Conservation (phyloP, 2,797 vertebrate species). For the Nyctibius grandis region DNA sequence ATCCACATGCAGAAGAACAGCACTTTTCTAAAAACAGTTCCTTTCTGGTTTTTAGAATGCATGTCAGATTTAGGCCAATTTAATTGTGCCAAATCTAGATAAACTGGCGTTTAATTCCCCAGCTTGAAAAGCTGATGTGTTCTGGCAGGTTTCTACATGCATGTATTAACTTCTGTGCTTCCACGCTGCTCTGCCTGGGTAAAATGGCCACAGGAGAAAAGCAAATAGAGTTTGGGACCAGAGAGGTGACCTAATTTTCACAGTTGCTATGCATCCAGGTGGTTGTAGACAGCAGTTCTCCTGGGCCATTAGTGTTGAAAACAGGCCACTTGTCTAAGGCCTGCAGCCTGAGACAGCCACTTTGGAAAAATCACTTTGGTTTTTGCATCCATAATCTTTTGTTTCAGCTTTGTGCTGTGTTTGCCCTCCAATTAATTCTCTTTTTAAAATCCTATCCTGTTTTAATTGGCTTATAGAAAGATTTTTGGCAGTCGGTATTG, state of each 20-base stretch:
- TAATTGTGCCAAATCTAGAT: background rate
- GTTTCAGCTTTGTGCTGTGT: background rate
- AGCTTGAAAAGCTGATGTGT: background rate
- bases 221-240: background rate
- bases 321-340: background rate
- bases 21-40: background rate
- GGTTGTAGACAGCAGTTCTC: background rate
- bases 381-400: background rate
- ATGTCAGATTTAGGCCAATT: background rate
- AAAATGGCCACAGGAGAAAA: background rate
- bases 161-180: background rate
- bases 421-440: background rate
- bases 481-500: background rate
- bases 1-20: background rate
- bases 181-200: background rate
- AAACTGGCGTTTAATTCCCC: background rate
- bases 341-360: background rate
- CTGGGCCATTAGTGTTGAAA: background rate
- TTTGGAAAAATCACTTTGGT: background rate
- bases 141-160: background rate
- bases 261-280: background rate
- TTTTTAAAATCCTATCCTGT: background rate
- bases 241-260: background rate
- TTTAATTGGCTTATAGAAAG: background rate
- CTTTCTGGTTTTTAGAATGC: background rate